A percentile compares a stretch with the other conserved stretches of the same genome.
phyloP scores from a whole-genome alignment of 2,888 invertebrate genomes.

The Trichogramma dendrolimi region DNA sequence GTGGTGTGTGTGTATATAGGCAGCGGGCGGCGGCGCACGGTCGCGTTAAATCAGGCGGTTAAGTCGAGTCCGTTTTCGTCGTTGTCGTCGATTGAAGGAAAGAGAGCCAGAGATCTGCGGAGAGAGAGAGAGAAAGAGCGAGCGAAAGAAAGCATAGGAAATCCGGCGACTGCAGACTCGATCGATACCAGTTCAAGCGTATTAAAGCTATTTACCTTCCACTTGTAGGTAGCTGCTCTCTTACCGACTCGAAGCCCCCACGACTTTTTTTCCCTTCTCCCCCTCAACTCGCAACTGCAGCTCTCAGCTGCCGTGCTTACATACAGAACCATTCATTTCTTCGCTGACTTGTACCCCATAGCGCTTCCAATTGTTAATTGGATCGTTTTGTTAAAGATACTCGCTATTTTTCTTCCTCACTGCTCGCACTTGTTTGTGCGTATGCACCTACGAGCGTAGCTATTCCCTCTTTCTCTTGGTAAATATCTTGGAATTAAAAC shows the following conservation, averaged over 20 bases:
- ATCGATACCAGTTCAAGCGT: conserved; percentile 20
- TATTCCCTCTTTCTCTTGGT: no score
- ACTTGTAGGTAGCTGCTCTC: background rate
- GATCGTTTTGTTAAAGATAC: conserved; percentile 39
- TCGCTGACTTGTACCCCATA: background rate
- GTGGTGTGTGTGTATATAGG: no score
- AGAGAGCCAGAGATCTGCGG: conserved; percentile 17
- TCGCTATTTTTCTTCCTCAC: no score
- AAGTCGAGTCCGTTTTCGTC: background rate
- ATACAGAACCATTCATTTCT: no score
- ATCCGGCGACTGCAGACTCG: conserved; percentile 3
- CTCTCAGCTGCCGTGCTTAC: no score
- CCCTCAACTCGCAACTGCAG: no score
- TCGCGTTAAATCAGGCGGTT: conserved; percentile 10
- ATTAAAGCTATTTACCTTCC: conserved; percentile 27
- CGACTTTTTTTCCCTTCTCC: no score
- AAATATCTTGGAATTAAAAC: no score
- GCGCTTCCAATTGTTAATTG: conserved; percentile 39
- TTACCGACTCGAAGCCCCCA: background rate
- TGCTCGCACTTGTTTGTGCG: no score
- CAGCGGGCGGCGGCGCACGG: no score
- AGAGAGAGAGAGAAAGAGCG: conserved; percentile 5
- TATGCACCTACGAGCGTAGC: no score
- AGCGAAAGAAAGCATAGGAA: background rate
- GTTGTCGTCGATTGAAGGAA: conserved; percentile 20